Conservation (phyloP, 1,140 invertebrate genomes). For the Bactericera cockerelli region DNA sequence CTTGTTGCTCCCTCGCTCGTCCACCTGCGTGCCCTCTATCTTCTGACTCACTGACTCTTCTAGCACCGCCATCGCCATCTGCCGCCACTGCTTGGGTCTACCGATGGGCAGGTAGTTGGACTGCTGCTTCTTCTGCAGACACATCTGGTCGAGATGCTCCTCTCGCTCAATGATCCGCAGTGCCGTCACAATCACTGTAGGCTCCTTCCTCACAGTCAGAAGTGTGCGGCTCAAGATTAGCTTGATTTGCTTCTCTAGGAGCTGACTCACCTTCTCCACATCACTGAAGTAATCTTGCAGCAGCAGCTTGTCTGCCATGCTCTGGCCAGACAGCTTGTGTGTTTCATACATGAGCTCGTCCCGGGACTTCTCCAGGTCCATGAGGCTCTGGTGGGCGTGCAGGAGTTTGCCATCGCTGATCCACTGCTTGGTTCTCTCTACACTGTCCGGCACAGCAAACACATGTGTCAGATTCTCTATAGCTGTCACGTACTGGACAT, state of each 20-base stretch:
- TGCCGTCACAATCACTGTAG: slow-evolving; percentile 89
- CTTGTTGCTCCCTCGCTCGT: slow-evolving; percentile 80
- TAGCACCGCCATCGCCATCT: slow-evolving; percentile 69
- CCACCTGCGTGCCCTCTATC: slow-evolving; percentile 80
- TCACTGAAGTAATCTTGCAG: slow-evolving; percentile 92
- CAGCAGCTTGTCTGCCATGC: slow-evolving; percentile 73
- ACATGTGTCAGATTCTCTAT: slow-evolving; percentile 98
- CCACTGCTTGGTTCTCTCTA: slow-evolving; percentile 82
- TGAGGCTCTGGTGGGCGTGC: slow-evolving; percentile 64
- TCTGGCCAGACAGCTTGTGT: slow-evolving; percentile 83
- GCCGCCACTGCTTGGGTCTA: slow-evolving; percentile 81
- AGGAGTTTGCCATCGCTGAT: slow-evolving; percentile 91
- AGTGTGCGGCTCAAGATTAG: slow-evolving; percentile 77
- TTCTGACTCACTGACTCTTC: slow-evolving; percentile 67
- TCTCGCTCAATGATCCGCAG: slow-evolving; percentile 92
- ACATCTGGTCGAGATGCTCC: slow-evolving; percentile 75
- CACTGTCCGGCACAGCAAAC: slow-evolving; percentile 92
- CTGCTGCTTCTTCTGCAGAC: slow-evolving; percentile 55
- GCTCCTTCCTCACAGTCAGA: slow-evolving; percentile 87
- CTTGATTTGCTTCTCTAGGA: slow-evolving; percentile 82
- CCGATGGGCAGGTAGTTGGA: slow-evolving; percentile 84
- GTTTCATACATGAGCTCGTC: slow-evolving; percentile 91
- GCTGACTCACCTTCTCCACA: slow-evolving; percentile 75
- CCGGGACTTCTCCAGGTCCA: slow-evolving; percentile 88
- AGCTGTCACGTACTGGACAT: slow-evolving; percentile 91